Conservation (phyloP, 2,797 vertebrate genomes). For the Cetoscarus ocellatus region DNA sequence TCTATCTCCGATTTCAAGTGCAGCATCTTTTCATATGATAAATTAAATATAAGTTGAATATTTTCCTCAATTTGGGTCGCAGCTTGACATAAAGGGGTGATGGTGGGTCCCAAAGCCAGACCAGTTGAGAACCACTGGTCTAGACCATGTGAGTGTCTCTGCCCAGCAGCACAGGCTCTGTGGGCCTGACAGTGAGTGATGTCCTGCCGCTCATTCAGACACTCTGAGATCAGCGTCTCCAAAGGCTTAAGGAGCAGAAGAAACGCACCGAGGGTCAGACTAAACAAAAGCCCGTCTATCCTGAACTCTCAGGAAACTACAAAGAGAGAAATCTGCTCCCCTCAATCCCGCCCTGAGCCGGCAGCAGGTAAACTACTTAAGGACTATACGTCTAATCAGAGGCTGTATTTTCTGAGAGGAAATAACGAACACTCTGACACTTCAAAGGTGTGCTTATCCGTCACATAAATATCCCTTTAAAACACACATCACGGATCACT, state of each 20-base stretch:
- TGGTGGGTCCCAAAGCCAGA: no score
- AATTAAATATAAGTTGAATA: no score
- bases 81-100: no score
- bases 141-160: no score
- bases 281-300: conserved; percentile 65
- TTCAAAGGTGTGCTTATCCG: conserved; percentile 27
- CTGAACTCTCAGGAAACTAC: conserved; percentile 35
- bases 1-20: no score
- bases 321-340: conserved; percentile 51
- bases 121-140: no score
- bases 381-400: conserved; percentile 21
- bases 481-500: background rate
- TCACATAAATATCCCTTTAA: background rate
- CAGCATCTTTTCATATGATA: no score
- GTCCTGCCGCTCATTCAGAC: conserved; percentile 52
- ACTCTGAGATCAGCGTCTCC: conserved; percentile 58
- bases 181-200: conserved; percentile 59
- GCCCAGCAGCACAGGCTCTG: background rate
- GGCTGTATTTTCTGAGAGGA: conserved; percentile 8
- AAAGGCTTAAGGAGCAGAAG: conserved; percentile 58
- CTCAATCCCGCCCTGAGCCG: conserved; percentile 36
- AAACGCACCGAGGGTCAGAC: conserved; percentile 55
- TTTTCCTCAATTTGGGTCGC: no score
- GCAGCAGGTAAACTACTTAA: conserved; percentile 49
- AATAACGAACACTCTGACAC: conserved; percentile 13